Evolutionary conservation across 1,140 invertebrate species (phyloP).

Genomic region (Euura lappo): DNA sequence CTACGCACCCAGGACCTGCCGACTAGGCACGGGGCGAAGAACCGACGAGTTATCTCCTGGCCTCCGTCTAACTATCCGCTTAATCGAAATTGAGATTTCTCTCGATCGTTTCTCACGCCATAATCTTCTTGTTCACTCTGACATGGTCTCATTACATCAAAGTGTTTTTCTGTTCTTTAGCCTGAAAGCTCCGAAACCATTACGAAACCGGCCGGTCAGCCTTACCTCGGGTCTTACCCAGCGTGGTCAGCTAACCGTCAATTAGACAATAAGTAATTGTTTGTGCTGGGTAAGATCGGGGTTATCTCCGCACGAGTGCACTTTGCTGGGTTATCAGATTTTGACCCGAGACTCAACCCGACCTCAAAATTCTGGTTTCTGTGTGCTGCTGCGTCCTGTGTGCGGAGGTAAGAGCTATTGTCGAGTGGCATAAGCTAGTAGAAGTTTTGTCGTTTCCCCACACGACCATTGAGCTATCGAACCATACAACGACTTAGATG

Average conservation of each 20-base stretch:
- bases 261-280: neutral
- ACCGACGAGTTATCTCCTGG: conserved; percentile 33
- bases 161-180: neutral
- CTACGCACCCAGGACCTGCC: conserved; percentile 21
- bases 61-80: conserved; percentile 17
- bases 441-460: neutral
- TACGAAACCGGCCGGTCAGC: neutral
- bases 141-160: too few relatives aligned
- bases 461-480: neutral
- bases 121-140: too few relatives aligned
- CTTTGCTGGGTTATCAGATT: neutral
- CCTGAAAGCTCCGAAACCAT: neutral
- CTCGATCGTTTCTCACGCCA: neutral
- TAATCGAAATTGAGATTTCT: conserved; percentile 34
- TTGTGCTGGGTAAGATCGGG: neutral
- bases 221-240: neutral
- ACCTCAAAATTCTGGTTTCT: neutral
- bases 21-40: conserved; percentile 29
- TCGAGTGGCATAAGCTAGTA: neutral
- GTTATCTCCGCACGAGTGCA: neutral
- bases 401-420: neutral
- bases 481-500: neutral
- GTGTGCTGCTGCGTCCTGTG: neutral
- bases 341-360: neutral
- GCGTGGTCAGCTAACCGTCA: neutral